These are phyloP conservation scores for Mellilla xanthometata DNA, from an alignment of 2,888 invertebrate genomes.

Conservation along the genomic window DNA sequence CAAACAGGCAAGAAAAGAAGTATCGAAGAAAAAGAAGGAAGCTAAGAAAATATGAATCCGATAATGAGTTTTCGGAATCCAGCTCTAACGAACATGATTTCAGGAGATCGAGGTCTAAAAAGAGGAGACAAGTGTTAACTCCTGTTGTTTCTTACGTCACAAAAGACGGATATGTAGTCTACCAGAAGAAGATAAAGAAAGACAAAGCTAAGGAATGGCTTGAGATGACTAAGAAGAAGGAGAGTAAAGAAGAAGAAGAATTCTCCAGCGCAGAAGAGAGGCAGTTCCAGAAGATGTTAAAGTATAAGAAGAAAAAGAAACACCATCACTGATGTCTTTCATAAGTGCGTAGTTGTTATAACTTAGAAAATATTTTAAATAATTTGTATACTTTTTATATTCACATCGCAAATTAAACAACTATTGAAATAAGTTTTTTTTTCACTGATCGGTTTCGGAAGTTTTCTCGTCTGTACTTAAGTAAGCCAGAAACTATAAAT, in stretches of 20 bases:
- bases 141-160: conserved; percentile 72
- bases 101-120: conserved; percentile 24
- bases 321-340: conserved; percentile 13
- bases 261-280: conserved; percentile 16
- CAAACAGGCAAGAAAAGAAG: conserved; percentile 36
- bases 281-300: conserved; percentile 21
- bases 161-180: conserved; percentile 65
- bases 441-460: too few species aligned
- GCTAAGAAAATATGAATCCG: conserved; percentile 22
- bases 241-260: conserved; percentile 9
- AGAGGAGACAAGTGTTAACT: conserved; percentile 52
- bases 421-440: too few species aligned
- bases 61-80: conserved; percentile 25
- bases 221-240: conserved; percentile 29
- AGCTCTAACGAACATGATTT: conserved; percentile 31
- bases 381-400: too few species aligned
- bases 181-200: conserved; percentile 67
- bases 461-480: too few species aligned
- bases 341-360: too few species aligned
- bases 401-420: too few species aligned
- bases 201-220: conserved; percentile 67
- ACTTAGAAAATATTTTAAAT: too few species aligned
- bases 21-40: conserved; percentile 29
- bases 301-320: conserved; percentile 15
- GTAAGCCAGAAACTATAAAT: too few species aligned